These are phyloP conservation scores for Zonotrichia leucophrys DNA, from an alignment of 2,113 vertebrate species.

Conservation along the genomic window DNA sequence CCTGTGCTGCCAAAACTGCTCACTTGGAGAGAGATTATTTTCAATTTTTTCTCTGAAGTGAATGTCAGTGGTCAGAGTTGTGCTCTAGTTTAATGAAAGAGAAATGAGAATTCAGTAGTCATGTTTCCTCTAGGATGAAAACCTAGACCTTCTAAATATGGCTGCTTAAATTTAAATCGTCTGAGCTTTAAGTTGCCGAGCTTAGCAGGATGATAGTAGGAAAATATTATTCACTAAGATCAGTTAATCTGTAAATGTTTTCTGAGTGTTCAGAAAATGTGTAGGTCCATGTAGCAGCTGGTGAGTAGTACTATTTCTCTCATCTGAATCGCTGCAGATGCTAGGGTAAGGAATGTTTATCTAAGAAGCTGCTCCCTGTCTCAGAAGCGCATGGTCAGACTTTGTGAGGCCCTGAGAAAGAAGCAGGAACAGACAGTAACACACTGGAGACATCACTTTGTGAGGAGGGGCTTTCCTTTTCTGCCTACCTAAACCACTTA, in stretches of 20 bases:
- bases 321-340: not conserved
- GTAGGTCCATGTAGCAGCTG: not conserved
- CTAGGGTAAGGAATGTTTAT: not conserved
- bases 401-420: not conserved
- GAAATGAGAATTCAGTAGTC: constrained; percentile 13
- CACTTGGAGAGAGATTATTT: not conserved
- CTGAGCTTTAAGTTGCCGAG: not conserved
- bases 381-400: not conserved
- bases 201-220: not conserved
- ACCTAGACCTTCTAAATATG: not conserved
- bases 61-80: not conserved
- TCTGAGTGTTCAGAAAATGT: not conserved
- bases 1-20: not conserved
- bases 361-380: not conserved
- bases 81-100: not conserved
- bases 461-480: not conserved
- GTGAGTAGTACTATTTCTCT: not conserved
- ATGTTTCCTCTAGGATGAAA: not conserved
- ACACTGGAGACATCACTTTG: not conserved
- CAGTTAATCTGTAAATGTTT: not conserved
- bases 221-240: not conserved
- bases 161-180: not conserved
- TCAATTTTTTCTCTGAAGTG: not conserved
- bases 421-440: not conserved
- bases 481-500: not conserved